These are phyloP conservation scores for Anguilla rostrata DNA, from an alignment of 2,113 vertebrate genomes.

Conservation along the genomic window DNA sequence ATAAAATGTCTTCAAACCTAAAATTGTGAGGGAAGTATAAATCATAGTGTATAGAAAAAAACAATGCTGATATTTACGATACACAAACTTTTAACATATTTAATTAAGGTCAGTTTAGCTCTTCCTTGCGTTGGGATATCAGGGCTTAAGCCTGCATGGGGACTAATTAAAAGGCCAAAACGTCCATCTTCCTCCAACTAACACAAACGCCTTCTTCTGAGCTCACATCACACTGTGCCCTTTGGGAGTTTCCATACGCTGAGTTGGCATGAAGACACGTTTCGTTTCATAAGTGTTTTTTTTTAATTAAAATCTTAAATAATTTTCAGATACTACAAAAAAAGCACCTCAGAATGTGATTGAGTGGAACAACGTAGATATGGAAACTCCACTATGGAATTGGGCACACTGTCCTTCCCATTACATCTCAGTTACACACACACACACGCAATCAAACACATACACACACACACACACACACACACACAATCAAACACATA, in stretches of 20 bases:
- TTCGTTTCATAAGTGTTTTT: neutral
- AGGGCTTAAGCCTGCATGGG: neutral
- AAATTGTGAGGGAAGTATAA: too few species aligned
- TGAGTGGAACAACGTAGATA: neutral
- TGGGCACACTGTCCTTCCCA: neutral
- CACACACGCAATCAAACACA: neutral
- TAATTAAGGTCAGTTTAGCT: neutral
- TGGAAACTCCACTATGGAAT: neutral
- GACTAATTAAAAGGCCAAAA: neutral
- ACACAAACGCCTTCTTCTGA: neutral
- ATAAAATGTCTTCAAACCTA: too few species aligned
- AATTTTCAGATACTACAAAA: neutral
- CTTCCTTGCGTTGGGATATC: neutral
- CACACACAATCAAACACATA: too few species aligned
- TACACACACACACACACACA: neutral
- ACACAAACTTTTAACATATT: neutral
- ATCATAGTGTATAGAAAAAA: too few species aligned
- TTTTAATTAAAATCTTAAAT: neutral
- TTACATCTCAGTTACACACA: neutral
- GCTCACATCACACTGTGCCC: neutral
- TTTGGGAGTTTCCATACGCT: conserved; percentile 1
- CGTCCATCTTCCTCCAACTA: neutral
- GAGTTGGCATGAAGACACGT: neutral
- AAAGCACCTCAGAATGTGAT: neutral
- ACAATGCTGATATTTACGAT: too few species aligned